These are phyloP conservation scores for Sula dactylatra DNA, from an alignment of 2,113 vertebrate genomes.

Conservation along the genomic window DNA sequence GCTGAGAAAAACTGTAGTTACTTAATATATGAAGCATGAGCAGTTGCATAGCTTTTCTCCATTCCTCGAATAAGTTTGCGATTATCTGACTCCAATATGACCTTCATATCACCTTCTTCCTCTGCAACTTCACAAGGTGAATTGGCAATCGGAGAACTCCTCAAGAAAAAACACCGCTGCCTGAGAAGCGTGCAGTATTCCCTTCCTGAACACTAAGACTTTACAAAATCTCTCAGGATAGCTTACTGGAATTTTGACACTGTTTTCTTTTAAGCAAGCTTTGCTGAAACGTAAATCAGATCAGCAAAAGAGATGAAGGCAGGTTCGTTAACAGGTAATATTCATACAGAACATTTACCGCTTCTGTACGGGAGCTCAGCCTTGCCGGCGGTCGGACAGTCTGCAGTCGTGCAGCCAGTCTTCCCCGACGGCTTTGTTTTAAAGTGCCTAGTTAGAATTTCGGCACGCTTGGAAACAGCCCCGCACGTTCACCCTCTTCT, in stretches of 20 bases:
- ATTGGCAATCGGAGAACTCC: background rate
- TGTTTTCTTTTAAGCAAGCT: background rate
- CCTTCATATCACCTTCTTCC: conserved; percentile 9
- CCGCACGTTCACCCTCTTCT: background rate
- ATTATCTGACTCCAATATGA: background rate
- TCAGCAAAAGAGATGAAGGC: background rate
- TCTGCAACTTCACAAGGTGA: conserved; percentile 15
- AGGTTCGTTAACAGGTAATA: conserved; percentile 1
- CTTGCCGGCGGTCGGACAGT: background rate
- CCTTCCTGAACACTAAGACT: background rate
- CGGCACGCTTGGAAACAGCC: background rate
- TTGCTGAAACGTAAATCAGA: background rate
- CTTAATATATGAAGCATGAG: conserved; percentile 1
- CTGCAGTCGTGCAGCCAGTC: background rate
- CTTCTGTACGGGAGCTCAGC: background rate
- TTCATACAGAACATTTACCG: background rate
- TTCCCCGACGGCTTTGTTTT: background rate
- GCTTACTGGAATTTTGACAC: background rate
- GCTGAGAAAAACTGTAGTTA: conserved; percentile 1
- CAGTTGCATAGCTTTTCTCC: background rate
- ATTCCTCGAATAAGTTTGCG: background rate
- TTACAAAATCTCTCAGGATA: background rate
- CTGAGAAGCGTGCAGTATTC: background rate
- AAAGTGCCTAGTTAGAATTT: background rate
- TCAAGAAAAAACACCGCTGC: background rate